A percentile compares a stretch with the other conserved stretches of the same genome.
Evolutionary conservation across 1,140 invertebrate species (phyloP).

Genomic region (Euura lappo): DNA sequence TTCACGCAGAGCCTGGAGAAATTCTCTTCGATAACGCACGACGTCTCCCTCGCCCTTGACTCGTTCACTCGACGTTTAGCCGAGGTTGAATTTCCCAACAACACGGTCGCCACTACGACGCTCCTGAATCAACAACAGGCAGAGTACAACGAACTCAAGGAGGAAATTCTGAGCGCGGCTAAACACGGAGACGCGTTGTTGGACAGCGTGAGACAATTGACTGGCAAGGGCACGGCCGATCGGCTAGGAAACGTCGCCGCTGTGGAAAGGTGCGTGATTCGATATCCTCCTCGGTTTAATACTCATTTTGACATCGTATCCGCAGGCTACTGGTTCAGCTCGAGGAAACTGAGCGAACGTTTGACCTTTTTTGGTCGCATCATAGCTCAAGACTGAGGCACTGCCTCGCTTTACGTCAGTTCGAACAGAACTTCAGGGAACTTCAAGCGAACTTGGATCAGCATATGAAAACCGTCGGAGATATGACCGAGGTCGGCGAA

Average conservation of each 20-base stretch:
- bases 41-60: conserved; percentile 84
- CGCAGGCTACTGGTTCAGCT: conserved; percentile 87
- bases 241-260: conserved; percentile 89
- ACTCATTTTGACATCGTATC: neutral
- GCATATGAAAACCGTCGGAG: conserved; percentile 75
- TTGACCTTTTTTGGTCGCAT: conserved; percentile 92
- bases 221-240: conserved; percentile 61
- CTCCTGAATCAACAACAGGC: conserved; percentile 70
- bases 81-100: conserved; percentile 84
- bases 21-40: conserved; percentile 88
- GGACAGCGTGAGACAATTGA: conserved; percentile 68
- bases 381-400: conserved; percentile 88
- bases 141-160: conserved; percentile 74
- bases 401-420: conserved; percentile 86
- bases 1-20: conserved; percentile 88
- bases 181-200: conserved; percentile 85
- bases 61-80: conserved; percentile 84
- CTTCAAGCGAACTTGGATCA: conserved; percentile 74
- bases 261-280: conserved; percentile 78
- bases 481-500: conserved; percentile 88
- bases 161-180: conserved; percentile 81
- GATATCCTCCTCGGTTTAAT: conserved; percentile 20
- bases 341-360: conserved; percentile 92
- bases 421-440: conserved; percentile 88
- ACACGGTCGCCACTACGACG: conserved; percentile 75